These are phyloP conservation scores for Philereme vetulata DNA, from an alignment of 2,888 invertebrate genomes.

Conservation along the genomic window DNA sequence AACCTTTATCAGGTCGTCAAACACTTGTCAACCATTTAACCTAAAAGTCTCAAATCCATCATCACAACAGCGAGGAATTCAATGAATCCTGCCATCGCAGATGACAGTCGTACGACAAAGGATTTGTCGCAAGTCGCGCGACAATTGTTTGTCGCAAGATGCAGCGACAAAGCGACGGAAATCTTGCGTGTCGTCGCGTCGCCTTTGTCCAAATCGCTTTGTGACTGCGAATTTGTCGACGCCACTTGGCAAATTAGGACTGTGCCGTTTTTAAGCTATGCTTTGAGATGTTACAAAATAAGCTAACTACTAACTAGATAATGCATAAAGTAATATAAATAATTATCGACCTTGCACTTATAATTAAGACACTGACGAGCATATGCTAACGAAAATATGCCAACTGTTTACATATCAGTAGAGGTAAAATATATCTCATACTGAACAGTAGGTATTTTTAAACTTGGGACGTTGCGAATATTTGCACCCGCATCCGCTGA, in stretches of 20 bases:
- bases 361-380: too few relatives aligned
- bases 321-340: too few relatives aligned
- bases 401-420: too few relatives aligned
- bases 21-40: background rate
- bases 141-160: slow-evolving; percentile 26
- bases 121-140: slow-evolving; percentile 23
- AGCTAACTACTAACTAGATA: background rate
- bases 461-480: too few relatives aligned
- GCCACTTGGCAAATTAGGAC: slow-evolving; percentile 31
- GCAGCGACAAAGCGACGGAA: slow-evolving; percentile 26
- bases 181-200: slow-evolving; percentile 27
- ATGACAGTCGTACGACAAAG: slow-evolving; percentile 26
- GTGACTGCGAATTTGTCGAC: slow-evolving; percentile 41
- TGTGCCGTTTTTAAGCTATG: background rate
- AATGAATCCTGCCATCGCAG: slow-evolving; percentile 29
- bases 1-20: background rate
- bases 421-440: too few relatives aligned
- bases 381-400: too few relatives aligned
- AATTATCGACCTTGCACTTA: too few relatives aligned
- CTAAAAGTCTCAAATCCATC: background rate
- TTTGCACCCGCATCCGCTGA: too few relatives aligned
- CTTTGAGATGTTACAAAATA: slow-evolving; percentile 4
- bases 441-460: too few relatives aligned
- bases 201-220: slow-evolving; percentile 47
- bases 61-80: slow-evolving; percentile 10